Evolutionary conservation across 2,113 vertebrate species (phyloP), one percentile per base, ranked within the genome.

Genomic region (Crotalus viridis): DNA sequence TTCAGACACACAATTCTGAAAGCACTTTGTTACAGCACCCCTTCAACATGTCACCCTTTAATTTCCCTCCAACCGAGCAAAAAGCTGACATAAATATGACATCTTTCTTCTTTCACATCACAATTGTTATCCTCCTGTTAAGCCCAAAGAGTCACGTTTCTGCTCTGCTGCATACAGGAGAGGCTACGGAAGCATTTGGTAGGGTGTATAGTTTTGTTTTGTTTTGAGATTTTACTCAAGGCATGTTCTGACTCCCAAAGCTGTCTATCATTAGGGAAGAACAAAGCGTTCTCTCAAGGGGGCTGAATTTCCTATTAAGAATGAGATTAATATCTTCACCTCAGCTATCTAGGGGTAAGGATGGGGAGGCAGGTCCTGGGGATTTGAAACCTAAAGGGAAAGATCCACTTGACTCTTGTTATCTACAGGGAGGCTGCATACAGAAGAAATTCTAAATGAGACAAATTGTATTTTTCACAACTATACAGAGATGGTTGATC

Each of bases 121-220:
- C 94, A 95, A 94, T 96, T 93, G 6, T 90, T 94, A 91, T 61
- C 95, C 94, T 94, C 96, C 93, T 96, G 94, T 94, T 96, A 90
- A 90, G 21, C 92, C 93, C 91, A 89, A 93, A 94, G 87, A 94
- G 92, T 48, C 81, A 90, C 94, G 94, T 95, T 86, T 90, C 88
- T 96, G 88, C 93, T 92, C 89, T 81, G 91, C 91, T 92, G 92
- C 86, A 91, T 28, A 7, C 64, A 91, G n/a, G 52, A 1, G 0
- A 87, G 61, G 61, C 85, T 93, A 85, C 43, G 64, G 90, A 93
- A 93, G 56, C 48, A 26, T 94, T 93, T 64, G 74, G 33, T 81
- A 81, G 33, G 17, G 1, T 81, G 33, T 21, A 81, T 33, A 21
- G 74, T 88, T 2, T 69, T 93, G 88, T 88, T 74, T 81, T 10